Evolutionary conservation across 2,797 vertebrate genomes (phyloP).

Genomic region (Myotis daubentonii): DNA sequence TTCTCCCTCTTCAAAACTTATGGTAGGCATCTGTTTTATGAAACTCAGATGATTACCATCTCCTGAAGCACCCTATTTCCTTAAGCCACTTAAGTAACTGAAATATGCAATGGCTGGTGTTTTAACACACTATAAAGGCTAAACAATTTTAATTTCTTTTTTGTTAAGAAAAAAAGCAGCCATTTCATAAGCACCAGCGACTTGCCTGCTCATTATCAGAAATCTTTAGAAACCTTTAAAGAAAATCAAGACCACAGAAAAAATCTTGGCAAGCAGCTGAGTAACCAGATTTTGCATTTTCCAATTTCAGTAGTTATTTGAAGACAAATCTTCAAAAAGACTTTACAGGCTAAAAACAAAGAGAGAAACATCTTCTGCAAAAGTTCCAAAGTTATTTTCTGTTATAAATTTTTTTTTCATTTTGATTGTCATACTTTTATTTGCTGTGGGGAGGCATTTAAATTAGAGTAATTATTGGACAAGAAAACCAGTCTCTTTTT

Average conservation of each 20-base stretch:
- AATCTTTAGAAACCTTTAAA: slow-evolving; percentile 46
- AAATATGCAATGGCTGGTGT: neutral
- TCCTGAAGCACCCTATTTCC: slow-evolving; percentile 29
- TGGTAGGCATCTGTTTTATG: neutral
- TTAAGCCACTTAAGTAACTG: neutral
- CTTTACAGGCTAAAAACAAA: slow-evolving; percentile 34
- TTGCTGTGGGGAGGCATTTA: slow-evolving; percentile 46
- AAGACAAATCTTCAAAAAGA: slow-evolving; percentile 52
- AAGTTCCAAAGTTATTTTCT: slow-evolving; percentile 49
- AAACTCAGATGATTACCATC: slow-evolving; percentile 24
- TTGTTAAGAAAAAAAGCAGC: neutral
- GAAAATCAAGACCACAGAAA: slow-evolving; percentile 45
- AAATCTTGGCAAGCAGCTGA: neutral
- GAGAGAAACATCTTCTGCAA: slow-evolving; percentile 6
- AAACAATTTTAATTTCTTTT: neutral
- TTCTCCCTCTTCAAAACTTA: slow-evolving; percentile 2
- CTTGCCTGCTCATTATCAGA: neutral
- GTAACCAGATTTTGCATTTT: slow-evolving; percentile 46
- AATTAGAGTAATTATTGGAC: slow-evolving; percentile 53
- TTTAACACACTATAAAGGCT: neutral
- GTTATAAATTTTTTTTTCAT: slow-evolving; percentile 64
- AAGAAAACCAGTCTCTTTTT: slow-evolving; percentile 36
- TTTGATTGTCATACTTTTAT: slow-evolving; percentile 47
- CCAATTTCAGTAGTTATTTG: slow-evolving; percentile 26
- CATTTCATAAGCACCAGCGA: slow-evolving; percentile 23